Conservation (phyloP, 2,888 invertebrate genomes). For the Hecatera dysodea region DNA sequence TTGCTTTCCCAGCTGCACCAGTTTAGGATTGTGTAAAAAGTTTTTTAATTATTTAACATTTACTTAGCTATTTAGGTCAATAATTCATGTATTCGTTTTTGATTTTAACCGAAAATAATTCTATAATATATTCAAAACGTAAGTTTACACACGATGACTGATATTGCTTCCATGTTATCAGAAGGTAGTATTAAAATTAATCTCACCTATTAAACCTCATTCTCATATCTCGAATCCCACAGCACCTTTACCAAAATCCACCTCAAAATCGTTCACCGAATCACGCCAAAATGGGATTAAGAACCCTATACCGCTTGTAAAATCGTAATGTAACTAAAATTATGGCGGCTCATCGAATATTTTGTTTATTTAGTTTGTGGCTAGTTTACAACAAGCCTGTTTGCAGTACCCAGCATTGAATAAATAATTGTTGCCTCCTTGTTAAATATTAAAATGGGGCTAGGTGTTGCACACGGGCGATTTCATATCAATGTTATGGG, state of each 20-base stretch:
- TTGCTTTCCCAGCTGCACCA: no score
- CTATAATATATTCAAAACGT: no score
- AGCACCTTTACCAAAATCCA: conserved; percentile 16
- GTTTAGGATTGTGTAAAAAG: no score
- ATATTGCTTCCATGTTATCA: background rate
- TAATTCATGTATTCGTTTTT: no score
- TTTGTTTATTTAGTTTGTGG: conserved; percentile 84
- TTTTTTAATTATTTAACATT: no score
- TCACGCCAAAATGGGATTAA: conserved; percentile 57
- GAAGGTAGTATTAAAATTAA: background rate
- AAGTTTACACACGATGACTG: no score
- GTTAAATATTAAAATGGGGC: conserved; percentile 83
- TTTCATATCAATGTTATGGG: conserved; percentile 69
- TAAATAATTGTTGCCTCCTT: conserved; percentile 84
- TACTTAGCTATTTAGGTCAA: no score
- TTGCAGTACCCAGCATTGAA: conserved; percentile 82
- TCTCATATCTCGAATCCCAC: background rate
- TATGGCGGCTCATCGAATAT: conserved; percentile 81
- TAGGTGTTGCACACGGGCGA: conserved; percentile 69
- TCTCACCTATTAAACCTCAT: background rate
- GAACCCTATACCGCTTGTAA: conserved; percentile 59
- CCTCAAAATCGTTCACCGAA: conserved; percentile 16
- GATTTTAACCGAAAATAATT: no score
- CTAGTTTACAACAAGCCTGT: conserved; percentile 80
- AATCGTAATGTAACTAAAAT: conserved; percentile 75